Percentiles rank a stretch among this genome's conserved stretches.
Conservation (phyloP, 2,113 vertebrate species). For the Emydura subglobosa region DNA sequence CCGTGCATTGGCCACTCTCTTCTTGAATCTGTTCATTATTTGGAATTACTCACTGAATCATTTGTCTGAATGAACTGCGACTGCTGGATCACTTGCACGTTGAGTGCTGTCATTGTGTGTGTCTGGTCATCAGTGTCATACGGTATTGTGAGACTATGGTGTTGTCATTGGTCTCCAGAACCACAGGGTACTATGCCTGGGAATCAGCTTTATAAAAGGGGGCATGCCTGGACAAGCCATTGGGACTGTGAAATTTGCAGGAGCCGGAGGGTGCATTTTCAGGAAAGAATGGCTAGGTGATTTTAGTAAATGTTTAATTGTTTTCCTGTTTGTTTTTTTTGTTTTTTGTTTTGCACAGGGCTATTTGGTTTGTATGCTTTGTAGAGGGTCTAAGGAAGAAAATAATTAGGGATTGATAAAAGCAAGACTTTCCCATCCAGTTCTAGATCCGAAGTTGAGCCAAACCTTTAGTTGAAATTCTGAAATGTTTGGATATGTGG, state of each 20-base stretch:
- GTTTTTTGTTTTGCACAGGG: background rate
- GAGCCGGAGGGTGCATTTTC: background rate
- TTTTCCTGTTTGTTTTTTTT: background rate
- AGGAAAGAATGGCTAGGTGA: background rate
- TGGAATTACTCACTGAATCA: conserved; percentile 3
- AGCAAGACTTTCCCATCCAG: background rate
- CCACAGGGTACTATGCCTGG: background rate
- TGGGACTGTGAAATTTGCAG: background rate
- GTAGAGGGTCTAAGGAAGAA: background rate
- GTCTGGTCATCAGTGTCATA: background rate
- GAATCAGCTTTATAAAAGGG: background rate
- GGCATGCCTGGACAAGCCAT: fast-evolving
- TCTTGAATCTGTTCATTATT: background rate
- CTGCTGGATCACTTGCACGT: background rate
- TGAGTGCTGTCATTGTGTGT: background rate
- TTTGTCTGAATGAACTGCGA: background rate
- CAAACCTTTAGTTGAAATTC: background rate
- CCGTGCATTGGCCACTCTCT: background rate
- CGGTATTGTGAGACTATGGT: background rate
- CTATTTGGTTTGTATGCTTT: background rate
- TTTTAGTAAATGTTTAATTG: background rate
- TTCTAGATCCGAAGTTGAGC: background rate
- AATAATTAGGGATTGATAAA: background rate
- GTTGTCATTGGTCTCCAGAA: background rate
- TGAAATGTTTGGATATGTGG: background rate